A percentile compares a stretch with the other conserved stretches of the same genome.
These are phyloP conservation scores for Nesometra sesokonis DNA, from an alignment of 35 echinoderm and acorn worm genomes.

Conservation along the genomic window DNA sequence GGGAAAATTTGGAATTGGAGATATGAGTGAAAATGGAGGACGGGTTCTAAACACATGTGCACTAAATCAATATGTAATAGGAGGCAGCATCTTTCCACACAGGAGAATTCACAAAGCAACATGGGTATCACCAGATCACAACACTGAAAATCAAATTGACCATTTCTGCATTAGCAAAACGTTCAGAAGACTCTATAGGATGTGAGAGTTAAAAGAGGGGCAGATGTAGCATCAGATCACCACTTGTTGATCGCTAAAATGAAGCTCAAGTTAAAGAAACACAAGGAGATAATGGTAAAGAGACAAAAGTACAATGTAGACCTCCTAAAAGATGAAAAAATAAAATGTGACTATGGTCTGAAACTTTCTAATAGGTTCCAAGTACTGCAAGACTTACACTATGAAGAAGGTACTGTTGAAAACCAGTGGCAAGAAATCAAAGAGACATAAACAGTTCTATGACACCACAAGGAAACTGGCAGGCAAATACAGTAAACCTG, in stretches of 20 bases:
- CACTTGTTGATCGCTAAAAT: conserved; percentile 1
- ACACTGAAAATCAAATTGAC: conserved; percentile 12
- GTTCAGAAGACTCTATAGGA: conserved; percentile 1
- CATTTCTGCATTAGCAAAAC: too few relatives aligned
- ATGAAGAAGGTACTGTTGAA: too few relatives aligned
- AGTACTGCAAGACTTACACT: too few relatives aligned
- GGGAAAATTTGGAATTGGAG: conserved; percentile 16
- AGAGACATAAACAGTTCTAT: too few relatives aligned
- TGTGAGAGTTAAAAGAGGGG: background rate
- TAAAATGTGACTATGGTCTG: background rate
- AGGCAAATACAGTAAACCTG: too few relatives aligned
- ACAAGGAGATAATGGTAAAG: background rate
- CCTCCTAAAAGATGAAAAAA: background rate
- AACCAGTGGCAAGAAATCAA: too few relatives aligned
- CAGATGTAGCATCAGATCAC: conserved; percentile 22
- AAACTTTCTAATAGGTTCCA: too few relatives aligned
- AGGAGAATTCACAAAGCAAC: conserved; percentile 15
- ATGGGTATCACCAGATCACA: conserved; percentile 1
- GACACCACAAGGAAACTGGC: too few relatives aligned
- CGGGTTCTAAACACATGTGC: background rate
- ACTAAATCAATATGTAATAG: conserved; percentile 1
- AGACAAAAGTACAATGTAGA: background rate
- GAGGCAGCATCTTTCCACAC: conserved; percentile 12
- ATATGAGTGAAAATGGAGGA: background rate
- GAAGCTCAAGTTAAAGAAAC: background rate